Conservation (phyloP, 2,113 vertebrate species). For the Cebus imitator region DNA sequence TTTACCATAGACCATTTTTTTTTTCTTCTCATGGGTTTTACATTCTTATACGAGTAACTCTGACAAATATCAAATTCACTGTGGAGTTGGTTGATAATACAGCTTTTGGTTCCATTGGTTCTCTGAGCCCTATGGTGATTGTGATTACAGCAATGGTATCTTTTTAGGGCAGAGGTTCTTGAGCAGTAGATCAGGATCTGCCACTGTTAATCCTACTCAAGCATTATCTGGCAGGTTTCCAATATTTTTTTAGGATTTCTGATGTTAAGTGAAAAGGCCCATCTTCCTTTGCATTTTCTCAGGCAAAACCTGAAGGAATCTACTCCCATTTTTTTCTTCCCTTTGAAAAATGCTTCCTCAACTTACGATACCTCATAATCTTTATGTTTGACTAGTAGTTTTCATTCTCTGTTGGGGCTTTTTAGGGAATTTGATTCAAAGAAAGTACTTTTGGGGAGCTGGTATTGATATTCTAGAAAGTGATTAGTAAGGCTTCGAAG, state of each 20-base stretch:
- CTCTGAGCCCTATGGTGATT: background rate
- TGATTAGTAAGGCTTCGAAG: background rate
- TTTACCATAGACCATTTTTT: background rate
- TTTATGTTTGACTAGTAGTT: background rate
- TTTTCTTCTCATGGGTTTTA: background rate
- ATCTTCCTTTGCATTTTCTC: conserved; percentile 27
- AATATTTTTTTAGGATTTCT: background rate
- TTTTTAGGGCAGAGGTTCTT: background rate
- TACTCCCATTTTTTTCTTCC: background rate
- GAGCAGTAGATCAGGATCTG: background rate
- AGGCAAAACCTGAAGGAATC: background rate
- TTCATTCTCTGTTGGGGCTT: background rate
- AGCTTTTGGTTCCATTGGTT: background rate
- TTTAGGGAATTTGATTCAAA: conserved; percentile 11
- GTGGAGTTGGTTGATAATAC: background rate
- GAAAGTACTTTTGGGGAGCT: conserved; percentile 4
- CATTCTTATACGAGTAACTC: background rate
- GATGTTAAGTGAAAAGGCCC: background rate
- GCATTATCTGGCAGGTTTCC: background rate
- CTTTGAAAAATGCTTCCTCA: conserved; percentile 8
- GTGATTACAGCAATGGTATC: background rate
- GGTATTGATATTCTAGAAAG: background rate
- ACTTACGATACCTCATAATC: background rate
- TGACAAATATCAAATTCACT: background rate
- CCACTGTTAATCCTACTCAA: background rate